Base-by-base conservation (phyloP, 2,113 vertebrate genomes). In the Amblyornis subalaris region DNA sequence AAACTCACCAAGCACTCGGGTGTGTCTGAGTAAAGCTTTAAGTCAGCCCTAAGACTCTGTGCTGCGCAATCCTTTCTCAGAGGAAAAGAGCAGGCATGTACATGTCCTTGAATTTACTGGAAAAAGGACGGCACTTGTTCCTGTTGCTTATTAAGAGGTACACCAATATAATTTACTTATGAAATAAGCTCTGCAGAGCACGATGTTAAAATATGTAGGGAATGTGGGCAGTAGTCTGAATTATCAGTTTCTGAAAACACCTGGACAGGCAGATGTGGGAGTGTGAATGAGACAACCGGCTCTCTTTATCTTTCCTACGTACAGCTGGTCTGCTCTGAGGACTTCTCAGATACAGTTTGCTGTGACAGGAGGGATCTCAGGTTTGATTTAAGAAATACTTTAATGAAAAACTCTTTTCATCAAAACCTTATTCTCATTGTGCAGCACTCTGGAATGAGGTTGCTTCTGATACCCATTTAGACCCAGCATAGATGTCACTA, bases 1-100 rank as follows among this genome's bases (percentile, higher is more conserved):
- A 72, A 45, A 1, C n/a, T 7, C 71, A 1, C 26, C 36, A 0
- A 11, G 53, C 62, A 0, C 58, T n/a, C 48, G 18, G 12, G 19
- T 10, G 20, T 12, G 45, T 53, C 23, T 3, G 50, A 24, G 38
- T 0, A 33, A 70, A 57, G 51, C 64, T 80, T 23, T 8, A 9
- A 2, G 5, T 18, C 82, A 23, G 28, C 18, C 70, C 81, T 29
- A 11, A 57, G 40, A 35, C 74, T 60, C 65, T 7, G 60, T 5
- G 53, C 65, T 48, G 61, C 25, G 77, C 70, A 31, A 3, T 44
- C 55, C 8, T 40, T 36, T 40, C 66, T 42, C 53, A 15, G 58
- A 36, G 70, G 7, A 54, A 85, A 70, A 62, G 54, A 67, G 26
- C 61, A 89, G 76, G 72, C 16, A 2, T 0, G 25, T 64, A 25